Evolutionary conservation across 2,888 invertebrate species (phyloP).

Genomic region (Dyspetes luteomarginatus): DNA sequence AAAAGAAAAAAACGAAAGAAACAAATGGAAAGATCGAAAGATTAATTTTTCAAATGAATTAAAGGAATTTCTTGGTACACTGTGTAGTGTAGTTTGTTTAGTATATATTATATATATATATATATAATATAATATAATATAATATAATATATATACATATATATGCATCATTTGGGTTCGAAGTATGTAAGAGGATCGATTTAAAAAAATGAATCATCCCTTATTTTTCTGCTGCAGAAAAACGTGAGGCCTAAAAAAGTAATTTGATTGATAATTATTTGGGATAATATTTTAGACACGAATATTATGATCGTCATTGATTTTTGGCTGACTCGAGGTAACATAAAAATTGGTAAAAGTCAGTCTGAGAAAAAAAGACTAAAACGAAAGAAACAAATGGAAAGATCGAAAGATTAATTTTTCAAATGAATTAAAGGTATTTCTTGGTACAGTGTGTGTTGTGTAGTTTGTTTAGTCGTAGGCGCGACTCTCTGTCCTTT

Average conservation of each 20-base stretch:
- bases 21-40: no score
- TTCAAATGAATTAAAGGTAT: not conserved
- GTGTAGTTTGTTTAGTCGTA: conserved; percentile 16
- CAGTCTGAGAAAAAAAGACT: not conserved
- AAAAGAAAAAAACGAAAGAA: no score
- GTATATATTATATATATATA: no score
- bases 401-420: not conserved
- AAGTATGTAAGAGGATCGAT: conserved; percentile 75
- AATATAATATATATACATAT: no score
- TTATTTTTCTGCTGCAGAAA: not conserved
- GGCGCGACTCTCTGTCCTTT: conserved; percentile 31
- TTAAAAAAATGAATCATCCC: conserved; percentile 69
- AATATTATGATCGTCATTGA: no score
- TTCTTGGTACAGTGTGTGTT: not conserved
- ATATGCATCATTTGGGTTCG: conserved; percentile 49
- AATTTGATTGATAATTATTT: no score
- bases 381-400: not conserved
- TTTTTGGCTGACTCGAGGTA: no score
- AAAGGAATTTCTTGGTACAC: no score
- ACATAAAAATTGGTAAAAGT: not conserved
- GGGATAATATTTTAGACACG: no score
- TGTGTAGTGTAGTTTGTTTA: no score
- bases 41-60: no score
- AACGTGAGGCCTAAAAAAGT: not conserved
- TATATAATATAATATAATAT: no score